Percentiles rank a stretch among this genome's conserved stretches.
These are phyloP conservation scores for Enteromius trimaculatus DNA, from an alignment of 2,797 vertebrate species.

Conservation along the genomic window DNA sequence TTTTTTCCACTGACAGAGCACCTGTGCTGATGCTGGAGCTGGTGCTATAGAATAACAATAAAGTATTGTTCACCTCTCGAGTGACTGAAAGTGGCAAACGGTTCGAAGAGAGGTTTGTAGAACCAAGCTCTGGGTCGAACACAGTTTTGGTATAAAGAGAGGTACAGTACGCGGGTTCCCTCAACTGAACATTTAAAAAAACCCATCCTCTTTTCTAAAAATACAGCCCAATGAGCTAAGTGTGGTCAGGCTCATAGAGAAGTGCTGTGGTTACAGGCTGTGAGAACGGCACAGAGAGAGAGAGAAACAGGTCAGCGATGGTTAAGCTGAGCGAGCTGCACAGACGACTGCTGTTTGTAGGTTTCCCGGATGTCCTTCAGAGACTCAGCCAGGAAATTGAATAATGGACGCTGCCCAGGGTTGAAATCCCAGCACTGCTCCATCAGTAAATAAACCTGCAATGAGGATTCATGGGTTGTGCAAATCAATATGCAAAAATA, in stretches of 20 bases:
- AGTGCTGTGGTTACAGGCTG: conserved; percentile 32
- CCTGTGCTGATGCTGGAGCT: background rate
- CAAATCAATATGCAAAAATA: background rate
- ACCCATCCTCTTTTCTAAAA: conserved; percentile 33
- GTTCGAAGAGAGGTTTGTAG: background rate
- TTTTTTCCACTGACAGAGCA: background rate
- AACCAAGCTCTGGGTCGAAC: background rate
- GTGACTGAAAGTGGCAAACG: background rate
- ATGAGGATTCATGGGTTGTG: background rate
- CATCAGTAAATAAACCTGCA: conserved; percentile 79
- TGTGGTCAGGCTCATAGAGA: conserved; percentile 5
- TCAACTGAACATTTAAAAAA: conserved; percentile 1
- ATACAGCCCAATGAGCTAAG: background rate
- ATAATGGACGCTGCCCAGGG: conserved; percentile 80
- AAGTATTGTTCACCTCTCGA: background rate
- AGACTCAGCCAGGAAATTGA: conserved; percentile 77
- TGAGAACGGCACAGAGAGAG: conserved; percentile 34
- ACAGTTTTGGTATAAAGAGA: background rate
- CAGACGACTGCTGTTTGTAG: conserved; percentile 70
- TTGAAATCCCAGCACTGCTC: conserved; percentile 85
- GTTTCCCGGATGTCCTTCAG: conserved; percentile 74
- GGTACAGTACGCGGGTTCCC: background rate
- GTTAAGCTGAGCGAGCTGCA: conserved; percentile 71
- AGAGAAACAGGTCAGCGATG: conserved; percentile 55
- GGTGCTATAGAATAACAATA: background rate